phyloP scores from a whole-genome alignment of 2,797 vertebrate species.

The Cyprinodon diabolis region DNA sequence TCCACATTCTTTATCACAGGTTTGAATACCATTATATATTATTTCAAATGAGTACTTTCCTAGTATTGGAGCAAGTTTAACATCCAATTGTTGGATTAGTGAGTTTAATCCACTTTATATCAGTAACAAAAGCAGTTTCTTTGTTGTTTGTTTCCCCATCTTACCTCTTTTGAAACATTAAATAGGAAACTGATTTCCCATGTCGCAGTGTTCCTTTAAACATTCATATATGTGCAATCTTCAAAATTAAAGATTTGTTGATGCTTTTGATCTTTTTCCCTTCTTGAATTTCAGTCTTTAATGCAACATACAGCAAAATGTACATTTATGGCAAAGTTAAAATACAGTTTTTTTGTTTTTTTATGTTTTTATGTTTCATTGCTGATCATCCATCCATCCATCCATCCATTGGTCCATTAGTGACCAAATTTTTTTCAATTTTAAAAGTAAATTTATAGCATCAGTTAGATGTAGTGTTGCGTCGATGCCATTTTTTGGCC shows the following conservation, averaged over 20 bases:
- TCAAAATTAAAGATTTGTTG: not conserved
- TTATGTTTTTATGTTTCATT: slow-evolving; percentile 6
- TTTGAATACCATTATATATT: slow-evolving; percentile 40
- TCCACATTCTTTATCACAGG: slow-evolving; percentile 75
- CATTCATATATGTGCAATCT: not conserved
- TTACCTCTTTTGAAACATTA: not conserved
- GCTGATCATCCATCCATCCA: not conserved
- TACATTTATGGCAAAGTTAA: slow-evolving; percentile 35
- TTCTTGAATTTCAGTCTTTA: slow-evolving; percentile 39
- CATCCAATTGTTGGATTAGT: slow-evolving; percentile 35
- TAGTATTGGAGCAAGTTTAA: slow-evolving; percentile 39
- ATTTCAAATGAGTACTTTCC: slow-evolving; percentile 14
- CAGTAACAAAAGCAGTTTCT: slow-evolving; percentile 4
- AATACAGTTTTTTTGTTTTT: slow-evolving; percentile 14
- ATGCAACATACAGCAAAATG: slow-evolving; percentile 46
- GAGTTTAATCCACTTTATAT: slow-evolving; percentile 24
- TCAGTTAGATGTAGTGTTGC: too few species aligned
- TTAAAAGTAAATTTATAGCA: too few species aligned
- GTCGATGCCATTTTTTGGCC: too few species aligned
- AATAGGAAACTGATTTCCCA: not conserved
- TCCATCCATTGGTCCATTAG: too few species aligned
- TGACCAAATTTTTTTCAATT: too few species aligned
- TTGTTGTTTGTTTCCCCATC: not conserved
- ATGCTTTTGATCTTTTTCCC: slow-evolving; percentile 15
- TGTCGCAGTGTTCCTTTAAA: slow-evolving; percentile 1